Conservation (phyloP, 2,888 invertebrate species). For the Andrena trimmerana region DNA sequence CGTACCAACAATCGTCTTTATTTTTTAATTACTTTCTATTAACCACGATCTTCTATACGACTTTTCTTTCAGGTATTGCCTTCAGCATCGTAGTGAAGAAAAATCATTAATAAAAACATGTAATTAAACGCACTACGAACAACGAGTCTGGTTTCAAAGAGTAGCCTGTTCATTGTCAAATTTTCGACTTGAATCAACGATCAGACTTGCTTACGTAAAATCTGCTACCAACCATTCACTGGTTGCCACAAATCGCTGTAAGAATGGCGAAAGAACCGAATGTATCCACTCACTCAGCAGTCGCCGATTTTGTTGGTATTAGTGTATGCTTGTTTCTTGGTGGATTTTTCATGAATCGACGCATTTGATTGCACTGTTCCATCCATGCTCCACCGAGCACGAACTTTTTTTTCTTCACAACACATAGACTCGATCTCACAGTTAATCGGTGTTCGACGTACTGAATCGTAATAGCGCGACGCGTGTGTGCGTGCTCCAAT, state of each 20-base stretch:
- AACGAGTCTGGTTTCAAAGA: neutral
- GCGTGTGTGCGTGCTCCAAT: neutral
- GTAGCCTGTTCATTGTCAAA: neutral
- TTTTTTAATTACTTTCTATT: neutral
- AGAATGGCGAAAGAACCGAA: constrained; percentile 17
- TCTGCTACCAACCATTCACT: neutral
- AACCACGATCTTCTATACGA: neutral
- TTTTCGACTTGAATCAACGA: neutral
- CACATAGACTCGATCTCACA: constrained; percentile 23
- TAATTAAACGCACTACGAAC: neutral
- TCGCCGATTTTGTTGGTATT: constrained; percentile 1
- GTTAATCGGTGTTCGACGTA: neutral
- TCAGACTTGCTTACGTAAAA: neutral
- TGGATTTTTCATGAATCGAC: constrained; percentile 28
- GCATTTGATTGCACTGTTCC: constrained; percentile 41
- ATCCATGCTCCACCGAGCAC: constrained; percentile 37
- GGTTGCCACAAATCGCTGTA: neutral
- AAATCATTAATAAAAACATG: neutral
- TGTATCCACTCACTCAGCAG: neutral
- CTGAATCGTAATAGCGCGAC: neutral
- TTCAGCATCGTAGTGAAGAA: neutral
- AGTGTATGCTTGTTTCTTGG: neutral
- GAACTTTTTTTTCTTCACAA: constrained; percentile 30
- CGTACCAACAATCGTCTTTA: neutral
- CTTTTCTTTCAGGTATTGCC: neutral